Evolutionary conservation across 2,888 invertebrate species (phyloP).

Genomic region (Andrena camellia): DNA sequence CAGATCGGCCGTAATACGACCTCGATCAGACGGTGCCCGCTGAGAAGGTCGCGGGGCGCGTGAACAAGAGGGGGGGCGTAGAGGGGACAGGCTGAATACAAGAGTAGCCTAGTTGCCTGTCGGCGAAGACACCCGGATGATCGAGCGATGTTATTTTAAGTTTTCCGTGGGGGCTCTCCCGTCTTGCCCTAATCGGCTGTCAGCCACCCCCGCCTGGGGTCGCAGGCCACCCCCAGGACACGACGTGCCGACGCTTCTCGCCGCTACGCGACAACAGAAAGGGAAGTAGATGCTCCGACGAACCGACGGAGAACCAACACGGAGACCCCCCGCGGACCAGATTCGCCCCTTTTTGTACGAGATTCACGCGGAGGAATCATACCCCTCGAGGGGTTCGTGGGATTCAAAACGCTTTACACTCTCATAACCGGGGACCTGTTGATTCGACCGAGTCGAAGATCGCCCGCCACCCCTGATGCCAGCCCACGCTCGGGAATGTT

Average conservation of each 20-base stretch:
- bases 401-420: slow-evolving; percentile 85
- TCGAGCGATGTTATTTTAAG: slow-evolving; percentile 85
- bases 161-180: slow-evolving; percentile 83
- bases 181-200: slow-evolving; percentile 84
- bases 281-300: neutral
- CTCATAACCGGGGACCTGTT: slow-evolving; percentile 83
- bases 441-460: slow-evolving; percentile 75
- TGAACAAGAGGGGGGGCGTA: slow-evolving; percentile 12
- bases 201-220: slow-evolving; percentile 75
- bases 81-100: slow-evolving; percentile 75
- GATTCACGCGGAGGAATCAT: slow-evolving; percentile 81
- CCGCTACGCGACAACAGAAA: slow-evolving; percentile 44
- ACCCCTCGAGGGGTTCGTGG: slow-evolving; percentile 80
- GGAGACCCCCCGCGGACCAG: slow-evolving; percentile 73
- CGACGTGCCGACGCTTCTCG: slow-evolving; percentile 66
- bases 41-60: slow-evolving; percentile 43
- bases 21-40: slow-evolving; percentile 50
- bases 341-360: slow-evolving; percentile 76
- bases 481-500: slow-evolving; percentile 24
- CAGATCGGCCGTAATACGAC: slow-evolving; percentile 57
- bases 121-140: slow-evolving; percentile 81
- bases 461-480: slow-evolving; percentile 50
- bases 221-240: slow-evolving; percentile 68
- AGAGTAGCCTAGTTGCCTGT: slow-evolving; percentile 77
- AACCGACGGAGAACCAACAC: slow-evolving; percentile 22